Conservation (phyloP, 2,797 vertebrate species). For the Etheostoma nigrum region DNA sequence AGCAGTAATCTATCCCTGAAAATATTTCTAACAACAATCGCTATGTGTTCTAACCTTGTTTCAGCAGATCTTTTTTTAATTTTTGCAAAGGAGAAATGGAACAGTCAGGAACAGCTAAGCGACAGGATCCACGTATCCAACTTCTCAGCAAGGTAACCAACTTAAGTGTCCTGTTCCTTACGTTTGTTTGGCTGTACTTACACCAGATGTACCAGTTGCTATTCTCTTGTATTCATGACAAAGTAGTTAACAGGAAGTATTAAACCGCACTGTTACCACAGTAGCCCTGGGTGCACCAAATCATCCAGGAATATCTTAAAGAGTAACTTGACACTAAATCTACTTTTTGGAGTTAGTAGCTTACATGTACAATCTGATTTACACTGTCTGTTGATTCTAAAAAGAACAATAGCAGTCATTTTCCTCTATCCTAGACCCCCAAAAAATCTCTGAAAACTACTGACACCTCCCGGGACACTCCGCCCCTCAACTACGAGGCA, state of each 20-base stretch:
- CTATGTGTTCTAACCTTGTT: not conserved
- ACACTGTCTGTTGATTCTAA: not conserved
- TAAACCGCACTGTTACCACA: not conserved
- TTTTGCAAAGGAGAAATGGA: not conserved
- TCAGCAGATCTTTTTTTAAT: not conserved
- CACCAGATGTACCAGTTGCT: not conserved
- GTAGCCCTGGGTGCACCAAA: not conserved
- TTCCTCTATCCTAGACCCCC: not conserved
- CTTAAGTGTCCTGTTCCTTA: no score
- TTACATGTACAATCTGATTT: not conserved
- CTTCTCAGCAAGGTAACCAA: no score
- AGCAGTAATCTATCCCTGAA: not conserved
- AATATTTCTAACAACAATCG: constrained; percentile 1
- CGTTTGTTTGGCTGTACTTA: not conserved
- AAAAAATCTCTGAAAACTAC: no score
- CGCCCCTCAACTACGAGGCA: no score
- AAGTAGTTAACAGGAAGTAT: no score
- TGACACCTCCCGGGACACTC: no score
- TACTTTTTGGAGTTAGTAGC: not conserved
- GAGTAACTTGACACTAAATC: not conserved
- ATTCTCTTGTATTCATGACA: not conserved
- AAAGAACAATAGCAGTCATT: not conserved
- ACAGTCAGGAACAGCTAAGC: no score
- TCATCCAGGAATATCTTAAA: not conserved
- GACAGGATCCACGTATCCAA: no score